A percentile compares a stretch with the other conserved stretches of the same genome.
phyloP scores from a whole-genome alignment of 2,113 vertebrate genomes.

The Leptobrachium ailaonicum region DNA sequence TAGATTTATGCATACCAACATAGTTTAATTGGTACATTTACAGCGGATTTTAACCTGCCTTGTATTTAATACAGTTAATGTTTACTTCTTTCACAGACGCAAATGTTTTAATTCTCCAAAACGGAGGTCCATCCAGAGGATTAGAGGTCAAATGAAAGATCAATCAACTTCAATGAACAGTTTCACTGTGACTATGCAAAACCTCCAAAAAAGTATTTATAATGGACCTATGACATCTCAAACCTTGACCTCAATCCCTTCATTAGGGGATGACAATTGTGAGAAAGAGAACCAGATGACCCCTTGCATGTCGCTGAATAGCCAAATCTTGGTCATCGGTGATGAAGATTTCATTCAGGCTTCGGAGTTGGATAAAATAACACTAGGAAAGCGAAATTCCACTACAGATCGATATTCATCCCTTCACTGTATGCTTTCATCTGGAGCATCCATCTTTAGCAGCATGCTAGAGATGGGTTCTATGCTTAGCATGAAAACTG shows the following conservation, averaged over 20 bases:
- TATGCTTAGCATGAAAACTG: conserved; percentile 26
- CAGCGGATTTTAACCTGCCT: not conserved
- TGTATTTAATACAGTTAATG: not conserved
- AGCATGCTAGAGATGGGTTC: conserved; percentile 5
- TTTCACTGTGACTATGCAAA: not conserved
- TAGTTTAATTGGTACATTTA: too few species aligned
- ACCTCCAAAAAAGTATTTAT: not conserved
- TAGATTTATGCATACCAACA: too few species aligned
- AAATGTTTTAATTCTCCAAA: not conserved
- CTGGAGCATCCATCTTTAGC: conserved; percentile 3
- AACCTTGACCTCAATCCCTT: not conserved
- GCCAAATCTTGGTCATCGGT: conserved; percentile 1
- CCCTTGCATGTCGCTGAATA: not conserved
- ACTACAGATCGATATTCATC: not conserved
- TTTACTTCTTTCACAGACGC: conserved; percentile 19
- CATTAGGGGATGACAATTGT: not conserved
- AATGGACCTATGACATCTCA: not conserved
- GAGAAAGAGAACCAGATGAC: not conserved
- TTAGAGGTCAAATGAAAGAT: conserved; percentile 19
- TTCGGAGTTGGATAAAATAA: not conserved
- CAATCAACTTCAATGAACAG: conserved; percentile 45
- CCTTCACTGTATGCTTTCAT: not conserved
- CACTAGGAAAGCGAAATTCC: not conserved
- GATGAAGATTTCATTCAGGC: conserved; percentile 13
- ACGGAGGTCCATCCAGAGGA: not conserved